Conservation (phyloP, 2,113 vertebrate genomes). For the Apaloderma vittatum region DNA sequence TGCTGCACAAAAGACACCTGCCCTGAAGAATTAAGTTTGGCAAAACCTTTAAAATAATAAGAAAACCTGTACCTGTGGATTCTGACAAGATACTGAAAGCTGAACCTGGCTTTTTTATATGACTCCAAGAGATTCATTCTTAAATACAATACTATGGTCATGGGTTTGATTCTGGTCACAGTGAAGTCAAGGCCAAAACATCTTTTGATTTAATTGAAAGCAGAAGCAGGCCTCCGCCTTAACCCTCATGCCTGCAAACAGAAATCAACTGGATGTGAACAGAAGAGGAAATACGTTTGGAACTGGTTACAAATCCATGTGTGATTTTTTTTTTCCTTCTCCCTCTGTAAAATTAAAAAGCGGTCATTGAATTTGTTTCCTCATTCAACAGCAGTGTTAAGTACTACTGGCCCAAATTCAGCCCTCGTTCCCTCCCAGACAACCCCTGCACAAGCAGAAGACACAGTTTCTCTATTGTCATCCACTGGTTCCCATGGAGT, state of each 20-base stretch:
- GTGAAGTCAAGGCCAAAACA: constrained; percentile 40
- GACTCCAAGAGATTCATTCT: background rate
- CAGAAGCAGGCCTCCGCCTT: constrained; percentile 2
- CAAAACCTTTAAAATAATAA: background rate
- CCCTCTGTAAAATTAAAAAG: background rate
- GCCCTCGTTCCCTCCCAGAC: background rate
- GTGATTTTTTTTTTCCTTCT: background rate
- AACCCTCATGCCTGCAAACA: background rate
- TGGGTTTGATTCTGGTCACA: constrained; percentile 30
- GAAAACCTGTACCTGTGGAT: background rate
- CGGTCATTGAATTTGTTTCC: background rate
- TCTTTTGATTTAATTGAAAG: constrained; percentile 44
- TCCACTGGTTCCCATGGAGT: background rate
- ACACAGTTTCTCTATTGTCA: background rate
- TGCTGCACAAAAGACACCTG: background rate
- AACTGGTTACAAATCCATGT: background rate
- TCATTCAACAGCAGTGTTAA: background rate
- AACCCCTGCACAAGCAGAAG: background rate
- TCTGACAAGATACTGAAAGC: background rate
- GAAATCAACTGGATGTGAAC: background rate
- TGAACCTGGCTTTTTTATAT: constrained; percentile 5
- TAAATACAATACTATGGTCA: background rate
- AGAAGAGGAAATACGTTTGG: background rate
- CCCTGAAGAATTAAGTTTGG: background rate
- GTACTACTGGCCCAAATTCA: background rate